Conservation (phyloP, 2,888 invertebrate genomes). For the Yponomeuta malinellus region DNA sequence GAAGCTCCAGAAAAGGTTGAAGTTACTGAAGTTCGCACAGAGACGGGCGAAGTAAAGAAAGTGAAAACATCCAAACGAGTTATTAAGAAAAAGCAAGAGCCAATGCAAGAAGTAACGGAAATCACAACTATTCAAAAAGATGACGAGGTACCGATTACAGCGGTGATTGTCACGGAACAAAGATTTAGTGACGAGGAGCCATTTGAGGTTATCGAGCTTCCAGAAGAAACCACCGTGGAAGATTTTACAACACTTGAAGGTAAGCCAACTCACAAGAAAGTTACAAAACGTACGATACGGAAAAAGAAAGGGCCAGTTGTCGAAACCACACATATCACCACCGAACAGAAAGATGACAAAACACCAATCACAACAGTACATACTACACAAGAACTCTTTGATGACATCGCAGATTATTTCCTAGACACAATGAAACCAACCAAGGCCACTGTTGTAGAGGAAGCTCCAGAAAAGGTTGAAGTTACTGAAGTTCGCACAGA, state of each 20-base stretch:
- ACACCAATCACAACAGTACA: slow-evolving; percentile 40
- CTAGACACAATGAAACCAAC: slow-evolving; percentile 13
- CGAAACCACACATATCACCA: slow-evolving; percentile 24
- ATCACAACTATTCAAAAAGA: slow-evolving; percentile 26
- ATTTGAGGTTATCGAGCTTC: slow-evolving; percentile 28
- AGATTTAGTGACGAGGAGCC: neutral
- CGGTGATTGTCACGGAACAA: slow-evolving; percentile 20
- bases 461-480: slow-evolving; percentile 24
- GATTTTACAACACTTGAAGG: slow-evolving; percentile 11
- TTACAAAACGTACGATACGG: slow-evolving; percentile 44
- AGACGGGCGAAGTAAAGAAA: slow-evolving; percentile 28
- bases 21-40: slow-evolving; percentile 30
- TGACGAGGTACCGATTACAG: slow-evolving; percentile 24
- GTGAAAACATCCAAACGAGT: slow-evolving; percentile 33
- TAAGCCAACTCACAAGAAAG: slow-evolving; percentile 30
- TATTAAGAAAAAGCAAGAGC: slow-evolving; percentile 36
- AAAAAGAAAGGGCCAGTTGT: slow-evolving; percentile 41
- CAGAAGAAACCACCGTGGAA: slow-evolving; percentile 36
- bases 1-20: slow-evolving; percentile 29
- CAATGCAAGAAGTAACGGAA: slow-evolving; percentile 39
- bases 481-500: slow-evolving; percentile 27
- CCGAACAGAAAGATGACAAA: slow-evolving; percentile 22
- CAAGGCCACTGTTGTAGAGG: neutral
- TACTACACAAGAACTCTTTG: slow-evolving; percentile 27
- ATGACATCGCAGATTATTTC: slow-evolving; percentile 24